Evolutionary conservation across 2,888 invertebrate genomes (phyloP).

Genomic region (Drosophila cracens): DNA sequence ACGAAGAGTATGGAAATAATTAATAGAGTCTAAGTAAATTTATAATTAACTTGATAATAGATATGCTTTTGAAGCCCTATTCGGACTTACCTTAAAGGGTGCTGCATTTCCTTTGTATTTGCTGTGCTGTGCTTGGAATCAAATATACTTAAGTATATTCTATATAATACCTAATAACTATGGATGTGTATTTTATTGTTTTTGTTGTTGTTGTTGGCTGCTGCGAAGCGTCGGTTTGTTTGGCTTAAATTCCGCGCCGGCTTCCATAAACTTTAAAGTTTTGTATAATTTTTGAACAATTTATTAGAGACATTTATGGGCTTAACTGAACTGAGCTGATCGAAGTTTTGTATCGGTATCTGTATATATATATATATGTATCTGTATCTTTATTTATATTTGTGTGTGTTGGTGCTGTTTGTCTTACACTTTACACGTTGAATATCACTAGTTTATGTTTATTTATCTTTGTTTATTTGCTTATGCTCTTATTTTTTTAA

Average conservation of each 20-base stretch:
- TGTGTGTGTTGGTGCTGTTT: constrained; percentile 46
- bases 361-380: constrained; percentile 16
- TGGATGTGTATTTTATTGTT: constrained; percentile 26
- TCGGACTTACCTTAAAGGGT: constrained; percentile 60
- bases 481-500: constrained; percentile 35
- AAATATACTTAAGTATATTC: constrained; percentile 39
- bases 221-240: constrained; percentile 10
- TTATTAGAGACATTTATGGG: constrained; percentile 62
- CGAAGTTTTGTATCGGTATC: constrained; percentile 38
- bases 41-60: not conserved
- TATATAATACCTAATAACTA: constrained; percentile 38
- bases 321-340: constrained; percentile 44
- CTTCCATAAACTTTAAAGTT: constrained; percentile 51
- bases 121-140: constrained; percentile 37
- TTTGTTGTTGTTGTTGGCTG: constrained; percentile 21
- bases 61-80: not conserved
- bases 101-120: constrained; percentile 74
- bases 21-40: not conserved
- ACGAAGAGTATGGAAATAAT: not conserved
- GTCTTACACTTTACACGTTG: constrained; percentile 68
- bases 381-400: constrained; percentile 36
- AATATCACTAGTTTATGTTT: constrained; percentile 75
- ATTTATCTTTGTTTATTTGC: constrained; percentile 57
- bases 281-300: constrained; percentile 44
- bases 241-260: constrained; percentile 34